A percentile compares a stretch with the other conserved stretches of the same genome.
phyloP scores from a whole-genome alignment of 2,888 invertebrate genomes.

The Epinotia bilunana region DNA sequence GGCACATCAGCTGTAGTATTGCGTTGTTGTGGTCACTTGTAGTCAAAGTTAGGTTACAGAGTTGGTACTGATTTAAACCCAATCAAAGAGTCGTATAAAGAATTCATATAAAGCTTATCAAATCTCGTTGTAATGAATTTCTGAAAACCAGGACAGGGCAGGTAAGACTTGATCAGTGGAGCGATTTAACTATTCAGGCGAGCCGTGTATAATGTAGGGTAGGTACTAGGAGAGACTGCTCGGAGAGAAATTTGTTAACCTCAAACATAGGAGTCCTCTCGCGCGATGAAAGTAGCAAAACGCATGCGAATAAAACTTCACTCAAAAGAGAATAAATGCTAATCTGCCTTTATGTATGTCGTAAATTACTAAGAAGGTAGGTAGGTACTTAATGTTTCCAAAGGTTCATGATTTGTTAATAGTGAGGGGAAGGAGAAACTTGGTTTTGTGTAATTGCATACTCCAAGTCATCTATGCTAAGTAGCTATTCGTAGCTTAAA shows the following conservation, averaged over 20 bases:
- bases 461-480: neutral
- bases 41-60: too few relatives aligned
- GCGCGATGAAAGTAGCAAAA: constrained; percentile 10
- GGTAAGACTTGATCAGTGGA: neutral
- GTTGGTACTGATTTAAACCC: too few relatives aligned
- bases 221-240: neutral
- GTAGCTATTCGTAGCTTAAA: neutral
- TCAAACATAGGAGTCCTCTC: neutral
- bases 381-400: neutral
- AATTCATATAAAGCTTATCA: too few relatives aligned
- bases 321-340: constrained; percentile 12
- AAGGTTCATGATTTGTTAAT: constrained; percentile 9
- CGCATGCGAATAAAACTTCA: constrained; percentile 15
- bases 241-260: constrained; percentile 12
- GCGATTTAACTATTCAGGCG: constrained; percentile 9
- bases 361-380: neutral
- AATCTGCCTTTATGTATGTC: constrained; percentile 1
- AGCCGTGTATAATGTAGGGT: neutral
- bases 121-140: neutral
- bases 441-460: constrained; percentile 4
- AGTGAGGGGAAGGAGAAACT: neutral
- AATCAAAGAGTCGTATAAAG: too few relatives aligned
- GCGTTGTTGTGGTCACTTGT: too few relatives aligned
- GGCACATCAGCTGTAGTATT: too few relatives aligned
- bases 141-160: neutral